Base-by-base conservation (phyloP, 2,888 invertebrate genomes). In the Orchesella flavescens region DNA sequence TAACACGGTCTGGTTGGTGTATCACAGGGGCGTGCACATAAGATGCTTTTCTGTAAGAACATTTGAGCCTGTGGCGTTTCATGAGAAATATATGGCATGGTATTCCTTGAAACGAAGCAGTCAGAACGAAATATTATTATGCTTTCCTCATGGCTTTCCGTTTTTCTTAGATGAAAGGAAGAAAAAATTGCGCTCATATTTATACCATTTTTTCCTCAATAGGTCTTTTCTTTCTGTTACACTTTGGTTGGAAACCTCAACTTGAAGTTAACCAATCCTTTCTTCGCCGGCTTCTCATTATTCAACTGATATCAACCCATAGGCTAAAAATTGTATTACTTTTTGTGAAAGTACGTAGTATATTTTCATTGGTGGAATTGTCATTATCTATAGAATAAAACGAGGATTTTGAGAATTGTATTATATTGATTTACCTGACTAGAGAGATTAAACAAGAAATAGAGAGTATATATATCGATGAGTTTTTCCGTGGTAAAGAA, bases 181-280 rank as follows among this genome's bases (percentile, higher is more conserved):
- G 69, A 69, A 71, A 68, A 77, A 77, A 69, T 77, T 77, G 77
- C 5, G 59, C 49, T 77, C 49, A 59, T 77, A 34, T 49, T 15
- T 49, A 71, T 69, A 69, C 69, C 69, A 71, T 69, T 68, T 77
- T 73, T 63, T n/a, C n/a, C 63, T 68, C 69, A 69, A 59, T 77
- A 61, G 17, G 12, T 53, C 43, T 49, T 49, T 44, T 68, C 44
- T 53, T 19, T 66, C 3, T 7, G 34, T 34, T 34, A 34, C 34
- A 49, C n/a, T 49, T n/a, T 3, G 49, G 3, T 49, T 49, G 49
- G 49, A n/a, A 7, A 49, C 2, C 34, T 34, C 3, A 34, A 34
- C 34, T 34, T 34, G 7, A 34, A 34, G 34, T 34, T 34, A 34
- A 34, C 34, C 34, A 34, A 34, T 4, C 34, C 3, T 34, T 34